phyloP scores from a whole-genome alignment of 2,113 vertebrate genomes.

The Cinclus cinclus region DNA sequence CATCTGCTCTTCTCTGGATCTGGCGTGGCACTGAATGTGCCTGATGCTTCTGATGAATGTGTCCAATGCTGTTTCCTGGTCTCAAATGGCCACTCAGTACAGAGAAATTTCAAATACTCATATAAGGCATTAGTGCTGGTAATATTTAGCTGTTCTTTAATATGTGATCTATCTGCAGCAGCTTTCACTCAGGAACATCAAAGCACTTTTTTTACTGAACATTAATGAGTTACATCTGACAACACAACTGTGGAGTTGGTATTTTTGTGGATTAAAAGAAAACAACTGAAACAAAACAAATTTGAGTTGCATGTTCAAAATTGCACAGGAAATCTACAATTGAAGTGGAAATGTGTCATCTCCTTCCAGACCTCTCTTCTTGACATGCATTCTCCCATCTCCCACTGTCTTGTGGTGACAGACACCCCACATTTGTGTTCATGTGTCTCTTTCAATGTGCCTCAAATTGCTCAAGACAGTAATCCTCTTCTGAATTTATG shows the following conservation, averaged over 20 bases:
- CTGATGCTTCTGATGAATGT: background rate
- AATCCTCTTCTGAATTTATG: background rate
- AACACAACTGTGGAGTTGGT: background rate
- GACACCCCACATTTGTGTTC: background rate
- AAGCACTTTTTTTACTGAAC: background rate
- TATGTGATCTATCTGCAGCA: background rate
- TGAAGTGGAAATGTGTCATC: background rate
- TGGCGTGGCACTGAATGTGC: background rate
- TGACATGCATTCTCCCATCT: background rate
- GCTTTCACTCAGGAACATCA: background rate
- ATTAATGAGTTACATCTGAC: background rate
- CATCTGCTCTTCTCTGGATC: background rate
- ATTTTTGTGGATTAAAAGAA: background rate
- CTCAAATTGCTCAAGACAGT: background rate
- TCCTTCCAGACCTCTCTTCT: background rate
- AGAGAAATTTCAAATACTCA: background rate
- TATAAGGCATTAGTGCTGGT: background rate
- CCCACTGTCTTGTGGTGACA: background rate
- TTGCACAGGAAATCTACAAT: background rate
- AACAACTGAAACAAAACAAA: background rate
- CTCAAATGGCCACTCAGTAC: background rate
- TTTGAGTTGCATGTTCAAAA: background rate
- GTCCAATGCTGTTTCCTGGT: background rate
- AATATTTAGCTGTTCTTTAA: background rate
- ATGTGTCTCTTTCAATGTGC: background rate